Evolutionary conservation across 1,140 invertebrate species (phyloP).

Genomic region (Bombus pyrosoma): DNA sequence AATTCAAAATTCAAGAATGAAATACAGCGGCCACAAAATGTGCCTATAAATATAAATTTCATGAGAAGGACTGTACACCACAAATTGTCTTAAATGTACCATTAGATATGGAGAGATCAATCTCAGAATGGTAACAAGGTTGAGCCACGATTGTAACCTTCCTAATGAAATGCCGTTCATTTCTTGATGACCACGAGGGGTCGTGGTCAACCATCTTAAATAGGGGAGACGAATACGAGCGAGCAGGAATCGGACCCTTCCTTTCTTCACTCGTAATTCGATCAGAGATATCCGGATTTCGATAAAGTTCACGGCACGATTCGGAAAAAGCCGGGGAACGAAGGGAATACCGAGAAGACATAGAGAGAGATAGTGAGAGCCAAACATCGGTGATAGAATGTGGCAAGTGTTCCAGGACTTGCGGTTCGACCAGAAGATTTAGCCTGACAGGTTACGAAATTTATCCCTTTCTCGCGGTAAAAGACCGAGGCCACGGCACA

Average conservation of each 20-base stretch:
- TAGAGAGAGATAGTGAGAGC: not conserved
- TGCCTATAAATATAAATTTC: not conserved
- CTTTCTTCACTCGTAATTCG: slow-evolving; percentile 28
- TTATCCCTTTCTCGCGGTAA: slow-evolving; percentile 56
- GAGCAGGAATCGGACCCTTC: slow-evolving; percentile 11
- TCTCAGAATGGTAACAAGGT: not conserved
- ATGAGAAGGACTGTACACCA: not conserved
- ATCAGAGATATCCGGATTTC: slow-evolving; percentile 32
- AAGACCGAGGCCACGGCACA: slow-evolving; percentile 25
- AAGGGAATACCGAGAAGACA: not conserved
- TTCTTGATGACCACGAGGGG: slow-evolving; percentile 13
- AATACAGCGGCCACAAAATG: not conserved
- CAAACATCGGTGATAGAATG: slow-evolving; percentile 34
- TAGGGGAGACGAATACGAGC: not conserved
- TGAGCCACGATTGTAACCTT: not conserved
- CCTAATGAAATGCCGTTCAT: slow-evolving; percentile 20
- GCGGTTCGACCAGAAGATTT: slow-evolving; percentile 56
- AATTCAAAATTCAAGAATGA: no score
- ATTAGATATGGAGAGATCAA: not conserved
- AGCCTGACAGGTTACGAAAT: slow-evolving; percentile 61
- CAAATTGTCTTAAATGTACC: not conserved
- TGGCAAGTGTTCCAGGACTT: slow-evolving; percentile 37
- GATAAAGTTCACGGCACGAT: slow-evolving; percentile 23
- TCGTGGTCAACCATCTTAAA: slow-evolving; percentile 11
- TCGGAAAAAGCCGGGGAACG: not conserved